Conservation (phyloP, 2,113 vertebrate species). For the Rattus rattus region DNA sequence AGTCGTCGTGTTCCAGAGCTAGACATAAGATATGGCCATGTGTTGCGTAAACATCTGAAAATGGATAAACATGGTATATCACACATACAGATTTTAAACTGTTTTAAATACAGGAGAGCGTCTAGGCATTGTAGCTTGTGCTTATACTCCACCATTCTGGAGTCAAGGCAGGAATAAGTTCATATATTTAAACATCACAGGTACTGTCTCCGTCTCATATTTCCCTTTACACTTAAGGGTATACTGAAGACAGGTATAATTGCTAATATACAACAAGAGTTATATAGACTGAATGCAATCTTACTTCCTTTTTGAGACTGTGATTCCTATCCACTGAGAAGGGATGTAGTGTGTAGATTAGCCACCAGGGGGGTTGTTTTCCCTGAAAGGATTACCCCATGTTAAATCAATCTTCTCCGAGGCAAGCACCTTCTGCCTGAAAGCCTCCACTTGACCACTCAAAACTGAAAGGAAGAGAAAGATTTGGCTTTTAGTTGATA, state of each 20-base stretch:
- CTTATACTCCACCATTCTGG: neutral
- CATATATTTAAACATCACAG: neutral
- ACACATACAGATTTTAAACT: neutral
- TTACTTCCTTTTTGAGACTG: neutral
- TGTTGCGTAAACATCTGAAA: neutral
- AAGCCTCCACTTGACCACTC: neutral
- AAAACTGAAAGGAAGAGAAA: neutral
- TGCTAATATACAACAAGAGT: neutral
- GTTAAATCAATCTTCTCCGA: neutral
- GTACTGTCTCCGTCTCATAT: neutral
- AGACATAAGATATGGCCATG: neutral
- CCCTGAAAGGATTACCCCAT: constrained; percentile 48
- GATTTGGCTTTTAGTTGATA: neutral
- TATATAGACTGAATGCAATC: neutral
- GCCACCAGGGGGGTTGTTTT: constrained; percentile 70
- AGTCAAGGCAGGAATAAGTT: neutral
- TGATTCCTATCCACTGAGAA: neutral
- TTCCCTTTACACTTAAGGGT: neutral
- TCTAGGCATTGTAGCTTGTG: neutral
- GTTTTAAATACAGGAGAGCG: neutral
- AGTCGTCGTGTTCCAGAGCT: neutral
- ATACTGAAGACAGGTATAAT: neutral
- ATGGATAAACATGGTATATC: neutral
- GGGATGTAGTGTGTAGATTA: neutral
- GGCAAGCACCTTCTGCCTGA: neutral